Evolutionary conservation across 2,797 vertebrate genomes (phyloP), one percentile per base, ranked within the genome.

Genomic region (Psittacula derbiana): DNA sequence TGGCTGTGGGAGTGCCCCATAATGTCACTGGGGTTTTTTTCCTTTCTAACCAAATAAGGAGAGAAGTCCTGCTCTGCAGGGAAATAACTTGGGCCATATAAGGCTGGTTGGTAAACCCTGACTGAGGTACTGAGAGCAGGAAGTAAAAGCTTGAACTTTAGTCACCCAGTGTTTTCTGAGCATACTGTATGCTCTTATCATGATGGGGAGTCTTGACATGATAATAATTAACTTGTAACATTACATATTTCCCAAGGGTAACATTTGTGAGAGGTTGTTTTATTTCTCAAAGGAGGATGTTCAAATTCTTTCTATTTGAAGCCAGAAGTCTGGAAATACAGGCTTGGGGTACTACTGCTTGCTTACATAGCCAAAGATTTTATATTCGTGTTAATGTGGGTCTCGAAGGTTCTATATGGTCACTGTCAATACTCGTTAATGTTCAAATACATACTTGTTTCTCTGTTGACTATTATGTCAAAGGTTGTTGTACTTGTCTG

Each of bases 21-120:
- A 76, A 43, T 97, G 97, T 95, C 94, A 92, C 94, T 75, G 33
- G 74, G 94, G 28, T 85, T 95, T 96, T 96, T 87, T 88, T 62
- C 93, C 94, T 97, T 97, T 82, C 94, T 98, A 90, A 88, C 98
- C 97, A 96, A 97, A 98, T 97, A 98, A 98, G 98, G 98, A 86
- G 86, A 97, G 94, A 83, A 95, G 97, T 90, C 95, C 96, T 87
- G 89, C 94, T 98, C 95, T 27, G 82, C 94, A 41, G 64, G 58
- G 60, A 61, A 92, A 38, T 90, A 38, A 60, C 86, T 93, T 95
- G 92, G 86, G 85, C 97, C 95, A 88, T 96, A 92, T 95, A 97
- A 96, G 97, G 97, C 95, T 88, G 88, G 20, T 78, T 80, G 88
- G 87, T 95, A 95, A 96, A 94, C 90, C 60, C 76, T 82, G 23